Evolutionary conservation across 1,140 invertebrate species (phyloP).

Genomic region (Agrilus planipennis): DNA sequence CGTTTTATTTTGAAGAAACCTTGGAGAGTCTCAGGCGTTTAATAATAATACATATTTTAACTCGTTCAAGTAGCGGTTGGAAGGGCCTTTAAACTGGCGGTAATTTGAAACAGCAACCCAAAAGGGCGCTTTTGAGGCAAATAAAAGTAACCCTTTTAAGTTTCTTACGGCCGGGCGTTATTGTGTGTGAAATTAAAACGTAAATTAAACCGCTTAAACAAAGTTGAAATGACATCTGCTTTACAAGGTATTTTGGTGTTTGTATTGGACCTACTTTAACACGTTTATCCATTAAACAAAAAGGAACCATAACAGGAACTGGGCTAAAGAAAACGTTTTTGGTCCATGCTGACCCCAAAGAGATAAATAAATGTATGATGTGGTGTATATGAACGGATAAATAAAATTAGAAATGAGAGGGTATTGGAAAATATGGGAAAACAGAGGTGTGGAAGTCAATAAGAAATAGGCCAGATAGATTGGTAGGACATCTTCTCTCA

Average conservation of each 20-base stretch:
- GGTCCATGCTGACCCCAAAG: no score
- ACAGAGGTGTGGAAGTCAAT: no score
- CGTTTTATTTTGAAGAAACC: no score
- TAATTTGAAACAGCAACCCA: constrained; percentile 28
- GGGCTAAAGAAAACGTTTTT: no score
- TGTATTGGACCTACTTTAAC: neutral
- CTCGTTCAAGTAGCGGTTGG: constrained; percentile 3
- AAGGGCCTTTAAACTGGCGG: constrained; percentile 20
- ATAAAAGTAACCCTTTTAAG: constrained; percentile 27
- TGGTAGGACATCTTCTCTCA: no score
- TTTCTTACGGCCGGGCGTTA: constrained; percentile 22
- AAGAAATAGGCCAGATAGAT: no score
- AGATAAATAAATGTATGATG: no score
- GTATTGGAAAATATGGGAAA: no score
- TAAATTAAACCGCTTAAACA: constrained; percentile 17
- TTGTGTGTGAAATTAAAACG: constrained; percentile 33
- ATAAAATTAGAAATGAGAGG: no score
- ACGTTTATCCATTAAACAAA: no score
- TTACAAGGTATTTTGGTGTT: neutral
- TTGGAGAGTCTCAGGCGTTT: constrained; percentile 14
- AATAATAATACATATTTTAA: constrained; percentile 21
- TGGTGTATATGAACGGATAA: no score
- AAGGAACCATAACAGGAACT: no score
- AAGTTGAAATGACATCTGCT: neutral
- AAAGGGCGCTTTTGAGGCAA: constrained; percentile 22